Conservation (phyloP, 2,888 invertebrate genomes). For the Amphipyra berbera region DNA sequence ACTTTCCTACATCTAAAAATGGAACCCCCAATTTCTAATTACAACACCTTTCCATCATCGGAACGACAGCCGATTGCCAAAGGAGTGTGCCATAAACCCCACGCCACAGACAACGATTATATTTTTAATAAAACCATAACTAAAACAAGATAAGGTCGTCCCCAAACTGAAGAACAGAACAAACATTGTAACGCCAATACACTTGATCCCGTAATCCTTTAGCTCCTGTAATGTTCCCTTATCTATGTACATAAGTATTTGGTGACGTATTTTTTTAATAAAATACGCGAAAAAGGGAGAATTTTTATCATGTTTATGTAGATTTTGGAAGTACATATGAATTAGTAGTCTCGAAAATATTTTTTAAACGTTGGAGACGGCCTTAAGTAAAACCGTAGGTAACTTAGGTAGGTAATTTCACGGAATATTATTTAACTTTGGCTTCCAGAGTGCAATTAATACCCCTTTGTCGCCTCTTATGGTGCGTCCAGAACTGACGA, state of each 20-base stretch:
- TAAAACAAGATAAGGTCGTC: conserved; percentile 56
- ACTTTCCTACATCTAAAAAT: background rate
- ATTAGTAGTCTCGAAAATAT: too few species aligned
- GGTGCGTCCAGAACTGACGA: too few species aligned
- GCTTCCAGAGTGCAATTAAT: too few species aligned
- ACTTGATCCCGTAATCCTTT: conserved; percentile 75
- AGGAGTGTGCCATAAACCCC: conserved; percentile 47
- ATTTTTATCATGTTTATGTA: conserved; percentile 20
- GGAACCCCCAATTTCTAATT: conserved; percentile 25
- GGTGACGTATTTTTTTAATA: conserved; percentile 55
- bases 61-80: conserved; percentile 41
- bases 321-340: too few species aligned
- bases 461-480: too few species aligned
- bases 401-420: too few species aligned
- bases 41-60: conserved; percentile 33
- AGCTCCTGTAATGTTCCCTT: conserved; percentile 66
- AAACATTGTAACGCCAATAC: conserved; percentile 74
- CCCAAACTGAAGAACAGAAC: conserved; percentile 75
- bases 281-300: conserved; percentile 34
- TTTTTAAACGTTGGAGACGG: too few species aligned
- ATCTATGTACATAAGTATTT: conserved; percentile 58
- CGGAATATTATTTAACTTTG: too few species aligned
- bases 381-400: too few species aligned
- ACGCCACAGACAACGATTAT: conserved; percentile 34
- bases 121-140: conserved; percentile 62